These are phyloP conservation scores for Tetragonisca angustula DNA, from an alignment of 2,888 invertebrate species.

Conservation along the genomic window DNA sequence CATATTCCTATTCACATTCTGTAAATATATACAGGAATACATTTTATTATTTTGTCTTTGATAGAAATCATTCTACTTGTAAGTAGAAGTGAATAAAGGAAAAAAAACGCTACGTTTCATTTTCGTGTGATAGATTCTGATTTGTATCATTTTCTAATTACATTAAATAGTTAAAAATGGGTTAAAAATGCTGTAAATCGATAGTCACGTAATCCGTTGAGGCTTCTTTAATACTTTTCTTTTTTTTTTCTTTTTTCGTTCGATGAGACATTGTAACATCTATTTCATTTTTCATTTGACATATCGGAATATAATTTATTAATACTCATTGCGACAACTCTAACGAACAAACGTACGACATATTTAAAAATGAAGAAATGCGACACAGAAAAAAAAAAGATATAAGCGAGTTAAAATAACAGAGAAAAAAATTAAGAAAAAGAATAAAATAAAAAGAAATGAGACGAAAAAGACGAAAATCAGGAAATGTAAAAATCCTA, in stretches of 20 bases:
- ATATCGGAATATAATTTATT: background rate
- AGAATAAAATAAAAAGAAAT: background rate
- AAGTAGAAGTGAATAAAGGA: slow-evolving; percentile 17
- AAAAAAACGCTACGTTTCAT: slow-evolving; percentile 1
- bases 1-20: slow-evolving; percentile 19
- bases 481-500: slow-evolving; percentile 30
- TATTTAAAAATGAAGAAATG: slow-evolving; percentile 7
- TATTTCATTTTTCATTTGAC: background rate
- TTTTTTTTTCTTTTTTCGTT: background rate
- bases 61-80: slow-evolving; percentile 14
- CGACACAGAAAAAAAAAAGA: background rate
- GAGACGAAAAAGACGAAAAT: slow-evolving; percentile 14
- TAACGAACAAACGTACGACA: slow-evolving; percentile 2
- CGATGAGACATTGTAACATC: background rate
- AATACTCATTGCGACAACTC: background rate
- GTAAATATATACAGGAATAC: slow-evolving; percentile 45
- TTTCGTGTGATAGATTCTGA: background rate
- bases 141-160: slow-evolving; percentile 19
- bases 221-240: slow-evolving; percentile 20
- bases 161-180: slow-evolving; percentile 34
- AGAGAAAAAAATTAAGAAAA: background rate
- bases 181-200: background rate
- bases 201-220: background rate
- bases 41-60: slow-evolving; percentile 24
- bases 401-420: slow-evolving; percentile 2